Percentiles rank a stretch among this genome's conserved stretches.
These are phyloP conservation scores for Loriculus beryllinus DNA, from an alignment of 2,797 vertebrate genomes.

Conservation along the genomic window DNA sequence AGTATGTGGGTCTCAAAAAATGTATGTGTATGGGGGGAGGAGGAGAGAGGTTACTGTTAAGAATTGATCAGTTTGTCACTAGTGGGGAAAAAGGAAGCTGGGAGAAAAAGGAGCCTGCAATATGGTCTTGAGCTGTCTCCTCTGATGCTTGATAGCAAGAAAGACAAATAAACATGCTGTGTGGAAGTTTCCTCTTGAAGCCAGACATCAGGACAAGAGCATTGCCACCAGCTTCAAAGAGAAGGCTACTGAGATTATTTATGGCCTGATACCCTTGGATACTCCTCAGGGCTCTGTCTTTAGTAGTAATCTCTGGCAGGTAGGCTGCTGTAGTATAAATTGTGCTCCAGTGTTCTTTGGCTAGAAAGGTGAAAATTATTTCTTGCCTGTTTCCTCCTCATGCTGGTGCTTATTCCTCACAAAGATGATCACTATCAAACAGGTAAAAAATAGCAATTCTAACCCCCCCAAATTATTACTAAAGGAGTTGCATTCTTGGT, in stretches of 20 bases:
- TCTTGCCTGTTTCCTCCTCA: background rate
- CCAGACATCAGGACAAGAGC: background rate
- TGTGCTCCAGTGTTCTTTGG: background rate
- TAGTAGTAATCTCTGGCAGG: background rate
- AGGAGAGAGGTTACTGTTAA: background rate
- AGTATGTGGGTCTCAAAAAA: background rate
- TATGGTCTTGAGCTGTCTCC: background rate
- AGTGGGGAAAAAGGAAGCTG: background rate
- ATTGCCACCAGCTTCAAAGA: background rate
- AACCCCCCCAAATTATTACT: accelerated
- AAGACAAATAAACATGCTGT: background rate
- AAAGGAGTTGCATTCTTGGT: background rate
- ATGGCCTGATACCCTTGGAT: background rate
- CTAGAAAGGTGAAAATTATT: background rate
- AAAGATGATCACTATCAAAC: background rate
- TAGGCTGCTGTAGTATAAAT: background rate
- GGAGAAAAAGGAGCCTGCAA: background rate
- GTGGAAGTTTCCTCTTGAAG: background rate
- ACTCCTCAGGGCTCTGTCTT: background rate
- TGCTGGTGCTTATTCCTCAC: background rate
- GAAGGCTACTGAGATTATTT: background rate
- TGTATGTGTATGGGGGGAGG: background rate
- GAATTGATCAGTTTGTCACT: background rate
- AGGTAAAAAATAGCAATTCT: background rate
- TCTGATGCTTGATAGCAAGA: background rate